Conservation (phyloP, 2,797 vertebrate genomes). For the Pantherophis alleghaniensis region DNA sequence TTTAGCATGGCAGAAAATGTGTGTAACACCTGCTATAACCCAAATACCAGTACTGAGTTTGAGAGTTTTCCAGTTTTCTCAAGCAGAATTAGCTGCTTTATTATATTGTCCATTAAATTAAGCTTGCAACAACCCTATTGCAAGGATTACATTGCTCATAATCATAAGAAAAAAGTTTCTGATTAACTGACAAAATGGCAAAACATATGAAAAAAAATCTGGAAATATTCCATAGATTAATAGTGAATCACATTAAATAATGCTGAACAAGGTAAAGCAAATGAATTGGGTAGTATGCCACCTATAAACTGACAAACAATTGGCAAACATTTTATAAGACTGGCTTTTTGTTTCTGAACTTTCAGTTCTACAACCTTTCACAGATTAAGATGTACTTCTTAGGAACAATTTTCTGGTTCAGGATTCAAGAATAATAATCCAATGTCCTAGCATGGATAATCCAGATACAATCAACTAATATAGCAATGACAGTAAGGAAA, state of each 20-base stretch:
- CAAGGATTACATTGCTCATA: neutral
- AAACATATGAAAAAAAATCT: neutral
- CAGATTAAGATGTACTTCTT: neutral
- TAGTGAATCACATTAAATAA: neutral
- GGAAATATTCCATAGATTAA: neutral
- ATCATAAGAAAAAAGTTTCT: neutral
- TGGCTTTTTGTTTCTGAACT: neutral
- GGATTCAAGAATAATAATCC: neutral
- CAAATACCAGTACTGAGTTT: neutral
- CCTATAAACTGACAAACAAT: neutral
- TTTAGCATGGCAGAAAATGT: neutral
- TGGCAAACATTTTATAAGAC: neutral
- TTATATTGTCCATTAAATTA: neutral
- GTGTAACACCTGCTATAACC: neutral
- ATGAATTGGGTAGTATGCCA: neutral
- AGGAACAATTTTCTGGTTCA: neutral
- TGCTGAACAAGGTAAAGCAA: neutral
- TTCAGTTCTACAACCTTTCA: neutral
- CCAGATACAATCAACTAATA: slow-evolving; percentile 45
- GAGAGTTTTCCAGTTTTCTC: neutral
- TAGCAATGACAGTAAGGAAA: slow-evolving; percentile 53
- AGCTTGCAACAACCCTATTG: neutral
- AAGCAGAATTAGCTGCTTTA: neutral
- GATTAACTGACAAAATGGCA: neutral
- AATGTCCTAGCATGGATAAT: slow-evolving; percentile 2